These are phyloP conservation scores for Camponotus pennsylvanicus DNA, from an alignment of 1,140 invertebrate species.

Conservation along the genomic window DNA sequence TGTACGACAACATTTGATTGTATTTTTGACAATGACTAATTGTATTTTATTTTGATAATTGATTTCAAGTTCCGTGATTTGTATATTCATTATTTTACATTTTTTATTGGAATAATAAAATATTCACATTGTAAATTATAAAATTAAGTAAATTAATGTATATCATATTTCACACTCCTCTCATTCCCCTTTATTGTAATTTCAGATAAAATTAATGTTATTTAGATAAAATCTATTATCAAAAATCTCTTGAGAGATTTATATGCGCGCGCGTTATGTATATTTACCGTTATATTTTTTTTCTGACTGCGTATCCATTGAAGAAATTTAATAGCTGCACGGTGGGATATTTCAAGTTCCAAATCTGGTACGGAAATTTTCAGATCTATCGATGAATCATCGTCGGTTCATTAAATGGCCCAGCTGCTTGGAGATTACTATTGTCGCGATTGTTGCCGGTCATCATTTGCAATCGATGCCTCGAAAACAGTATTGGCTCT, in stretches of 20 bases:
- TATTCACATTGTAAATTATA: background rate
- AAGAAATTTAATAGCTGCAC: conserved; percentile 51
- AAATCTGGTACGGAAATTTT: conserved; percentile 53
- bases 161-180: background rate
- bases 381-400: conserved; percentile 66
- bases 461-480: conserved; percentile 76
- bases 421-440: conserved; percentile 71
- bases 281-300: conserved; percentile 34
- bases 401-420: conserved; percentile 70
- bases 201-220: background rate
- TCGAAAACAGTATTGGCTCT: conserved; percentile 67
- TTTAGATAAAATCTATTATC: conserved; percentile 23
- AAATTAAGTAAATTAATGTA: conserved; percentile 24
- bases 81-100: conserved; percentile 18
- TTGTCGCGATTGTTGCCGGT: conserved; percentile 73
- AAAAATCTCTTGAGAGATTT: too few species aligned
- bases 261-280: background rate
- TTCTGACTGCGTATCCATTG: conserved; percentile 12
- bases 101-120: background rate
- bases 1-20: too few species aligned
- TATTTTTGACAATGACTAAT: background rate
- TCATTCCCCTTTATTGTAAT: background rate
- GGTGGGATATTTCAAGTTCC: conserved; percentile 48
- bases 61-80: conserved; percentile 13
- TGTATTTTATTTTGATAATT: conserved; percentile 42